A percentile compares a stretch with the other conserved stretches of the same genome.
These are phyloP conservation scores for Zophobas morio DNA, from an alignment of 1,140 invertebrate genomes.

Conservation along the genomic window DNA sequence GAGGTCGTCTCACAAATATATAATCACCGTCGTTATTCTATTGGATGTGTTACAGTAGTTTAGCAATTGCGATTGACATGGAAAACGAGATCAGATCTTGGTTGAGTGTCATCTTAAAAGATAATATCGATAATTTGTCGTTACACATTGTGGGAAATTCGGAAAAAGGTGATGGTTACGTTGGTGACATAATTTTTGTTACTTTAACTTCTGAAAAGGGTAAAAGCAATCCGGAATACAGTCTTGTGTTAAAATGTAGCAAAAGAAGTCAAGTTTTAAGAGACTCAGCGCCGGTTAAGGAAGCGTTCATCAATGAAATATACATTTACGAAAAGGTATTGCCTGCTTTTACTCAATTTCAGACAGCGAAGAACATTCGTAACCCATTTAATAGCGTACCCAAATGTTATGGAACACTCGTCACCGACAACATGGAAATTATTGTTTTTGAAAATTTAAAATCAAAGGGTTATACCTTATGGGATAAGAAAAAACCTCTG, in stretches of 20 bases:
- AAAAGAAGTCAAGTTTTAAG: neutral
- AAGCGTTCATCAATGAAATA: too few species aligned
- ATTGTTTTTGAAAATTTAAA: constrained; percentile 73
- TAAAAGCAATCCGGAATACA: neutral
- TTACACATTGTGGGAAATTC: neutral
- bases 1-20: too few species aligned
- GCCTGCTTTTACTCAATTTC: too few species aligned
- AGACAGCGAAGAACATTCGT: too few species aligned
- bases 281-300: constrained; percentile 14
- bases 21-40: too few species aligned
- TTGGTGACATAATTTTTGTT: neutral
- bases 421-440: constrained; percentile 67
- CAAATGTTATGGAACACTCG: constrained; percentile 65
- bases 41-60: too few species aligned
- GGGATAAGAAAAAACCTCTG: constrained; percentile 68
- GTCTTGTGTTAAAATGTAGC: constrained; percentile 5
- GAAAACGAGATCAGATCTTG: constrained; percentile 27
- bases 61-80: too few species aligned
- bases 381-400: constrained; percentile 41
- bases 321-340: too few species aligned
- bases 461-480: constrained; percentile 66
- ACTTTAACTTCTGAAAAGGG: too few species aligned
- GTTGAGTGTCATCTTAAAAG: neutral
- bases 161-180: constrained; percentile 9
- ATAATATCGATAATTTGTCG: neutral